A percentile compares a stretch with the other conserved stretches of the same genome.
Evolutionary conservation across 2,797 vertebrate genomes (phyloP).

Genomic region (Tiaroga cobitis): DNA sequence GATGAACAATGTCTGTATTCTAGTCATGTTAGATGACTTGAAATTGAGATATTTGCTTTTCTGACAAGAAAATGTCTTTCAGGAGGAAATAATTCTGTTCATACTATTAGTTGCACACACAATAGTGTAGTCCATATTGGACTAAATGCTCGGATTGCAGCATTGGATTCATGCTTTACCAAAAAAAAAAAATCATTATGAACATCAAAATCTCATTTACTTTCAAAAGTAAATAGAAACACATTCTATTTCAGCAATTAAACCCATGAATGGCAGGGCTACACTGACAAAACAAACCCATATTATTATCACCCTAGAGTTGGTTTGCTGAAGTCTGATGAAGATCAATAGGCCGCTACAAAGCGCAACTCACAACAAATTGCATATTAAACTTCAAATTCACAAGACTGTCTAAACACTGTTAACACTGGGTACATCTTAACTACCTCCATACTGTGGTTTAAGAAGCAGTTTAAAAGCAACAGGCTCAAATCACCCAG

Average conservation of each 20-base stretch:
- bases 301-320: neutral
- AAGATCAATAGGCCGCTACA: neutral
- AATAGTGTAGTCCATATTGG: neutral
- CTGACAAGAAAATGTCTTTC: constrained; percentile 34
- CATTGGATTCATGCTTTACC: neutral
- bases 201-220: neutral
- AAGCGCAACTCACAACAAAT: neutral
- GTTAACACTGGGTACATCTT: neutral
- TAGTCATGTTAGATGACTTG: constrained; percentile 45
- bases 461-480: neutral
- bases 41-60: constrained; percentile 54
- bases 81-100: neutral
- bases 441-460: constrained; percentile 10
- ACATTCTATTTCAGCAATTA: neutral
- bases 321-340: neutral
- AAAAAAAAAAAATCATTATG: neutral
- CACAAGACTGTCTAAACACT: neutral
- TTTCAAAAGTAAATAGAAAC: neutral
- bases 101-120: constrained; percentile 1
- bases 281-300: neutral
- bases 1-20: constrained; percentile 64
- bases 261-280: neutral
- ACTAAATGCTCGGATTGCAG: neutral
- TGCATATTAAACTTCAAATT: neutral
- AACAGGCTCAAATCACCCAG: neutral